Evolutionary conservation across 2,797 vertebrate genomes (phyloP).

Genomic region (Peromyscus eremicus): DNA sequence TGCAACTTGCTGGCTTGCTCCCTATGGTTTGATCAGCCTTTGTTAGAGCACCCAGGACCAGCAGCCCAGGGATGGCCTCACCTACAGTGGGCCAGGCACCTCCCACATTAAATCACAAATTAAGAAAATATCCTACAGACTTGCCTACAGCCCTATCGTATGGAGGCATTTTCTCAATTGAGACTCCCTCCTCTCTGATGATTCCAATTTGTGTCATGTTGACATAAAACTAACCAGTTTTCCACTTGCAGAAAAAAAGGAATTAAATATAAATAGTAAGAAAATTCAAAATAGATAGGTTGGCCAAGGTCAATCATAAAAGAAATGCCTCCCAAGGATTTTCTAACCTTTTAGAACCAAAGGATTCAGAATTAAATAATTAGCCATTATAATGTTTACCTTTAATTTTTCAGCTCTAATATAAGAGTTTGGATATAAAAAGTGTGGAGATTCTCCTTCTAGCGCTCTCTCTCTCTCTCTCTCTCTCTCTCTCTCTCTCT

Average conservation of each 20-base stretch:
- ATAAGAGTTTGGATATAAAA: not conserved
- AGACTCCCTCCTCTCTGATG: not conserved
- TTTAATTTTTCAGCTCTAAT: not conserved
- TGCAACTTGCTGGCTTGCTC: not conserved
- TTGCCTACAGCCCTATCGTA: not conserved
- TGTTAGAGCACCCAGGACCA: not conserved
- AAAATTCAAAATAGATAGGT: slow-evolving; percentile 12
- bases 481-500: not conserved
- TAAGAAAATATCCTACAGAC: not conserved
- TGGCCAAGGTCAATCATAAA: not conserved
- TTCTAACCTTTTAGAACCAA: slow-evolving; percentile 35
- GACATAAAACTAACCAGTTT: not conserved
- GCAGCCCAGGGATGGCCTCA: not conserved
- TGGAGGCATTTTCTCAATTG: not conserved
- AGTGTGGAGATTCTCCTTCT: not conserved
- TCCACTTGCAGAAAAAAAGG: not conserved
- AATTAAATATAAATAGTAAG: not conserved
- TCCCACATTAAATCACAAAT: not conserved
- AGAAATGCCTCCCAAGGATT: not conserved
- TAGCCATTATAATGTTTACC: not conserved
- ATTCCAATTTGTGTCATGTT: not conserved
- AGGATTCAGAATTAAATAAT: slow-evolving; percentile 31
- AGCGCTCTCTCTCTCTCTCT: not conserved
- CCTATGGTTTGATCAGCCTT: too few relatives aligned
- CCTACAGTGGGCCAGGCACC: not conserved